Percentiles rank a stretch among this genome's conserved stretches.
These are phyloP conservation scores for Agrotis ipsilon DNA, from an alignment of 2,888 invertebrate genomes.

Conservation along the genomic window DNA sequence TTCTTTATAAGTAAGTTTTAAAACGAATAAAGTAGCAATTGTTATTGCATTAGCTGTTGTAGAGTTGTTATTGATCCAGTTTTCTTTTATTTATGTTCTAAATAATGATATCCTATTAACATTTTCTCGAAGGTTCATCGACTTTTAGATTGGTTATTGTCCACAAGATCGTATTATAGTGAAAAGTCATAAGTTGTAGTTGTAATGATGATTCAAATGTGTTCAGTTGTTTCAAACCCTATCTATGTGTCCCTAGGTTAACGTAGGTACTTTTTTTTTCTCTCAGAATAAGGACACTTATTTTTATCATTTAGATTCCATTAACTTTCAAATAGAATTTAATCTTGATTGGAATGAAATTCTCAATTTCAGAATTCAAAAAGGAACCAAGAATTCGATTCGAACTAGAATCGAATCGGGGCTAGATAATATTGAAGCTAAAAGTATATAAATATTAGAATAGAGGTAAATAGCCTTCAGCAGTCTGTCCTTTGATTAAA, in stretches of 20 bases:
- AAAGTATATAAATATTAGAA: background rate
- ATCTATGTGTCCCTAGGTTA: no score
- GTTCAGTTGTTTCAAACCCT: no score
- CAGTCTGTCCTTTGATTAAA: background rate
- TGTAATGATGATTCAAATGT: background rate
- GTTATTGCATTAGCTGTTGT: constrained; percentile 13
- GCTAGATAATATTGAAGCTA: constrained; percentile 19
- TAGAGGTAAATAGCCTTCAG: constrained; percentile 3
- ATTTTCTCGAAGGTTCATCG: no score
- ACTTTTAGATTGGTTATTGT: no score
- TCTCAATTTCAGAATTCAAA: constrained; percentile 38
- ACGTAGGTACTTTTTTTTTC: background rate
- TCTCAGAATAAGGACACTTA: background rate
- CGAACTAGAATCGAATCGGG: constrained; percentile 12
- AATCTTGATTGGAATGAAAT: constrained; percentile 38
- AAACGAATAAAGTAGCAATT: constrained; percentile 39
- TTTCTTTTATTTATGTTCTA: background rate
- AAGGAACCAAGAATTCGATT: constrained; percentile 29
- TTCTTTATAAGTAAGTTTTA: constrained; percentile 39
- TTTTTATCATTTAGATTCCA: constrained; percentile 22
- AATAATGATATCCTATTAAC: background rate
- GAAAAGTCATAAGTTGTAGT: no score
- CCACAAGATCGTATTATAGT: no score
- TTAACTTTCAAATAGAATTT: constrained; percentile 31
- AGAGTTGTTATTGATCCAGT: constrained; percentile 2